These are phyloP conservation scores for Fundulus diaphanus DNA, from an alignment of 2,797 vertebrate species.

Conservation along the genomic window DNA sequence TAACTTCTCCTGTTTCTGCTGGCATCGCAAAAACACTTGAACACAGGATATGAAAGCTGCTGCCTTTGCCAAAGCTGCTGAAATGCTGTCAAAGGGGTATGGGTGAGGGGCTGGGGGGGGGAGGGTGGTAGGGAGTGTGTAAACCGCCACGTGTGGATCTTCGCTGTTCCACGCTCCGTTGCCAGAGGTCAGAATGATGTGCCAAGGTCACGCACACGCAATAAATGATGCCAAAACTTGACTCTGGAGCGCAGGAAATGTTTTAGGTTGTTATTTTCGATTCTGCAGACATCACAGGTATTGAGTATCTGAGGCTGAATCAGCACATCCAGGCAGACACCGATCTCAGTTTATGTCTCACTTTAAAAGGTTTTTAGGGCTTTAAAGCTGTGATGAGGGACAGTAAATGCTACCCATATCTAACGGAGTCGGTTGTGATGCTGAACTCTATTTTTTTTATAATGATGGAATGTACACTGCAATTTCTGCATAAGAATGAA, in stretches of 20 bases:
- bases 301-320: constrained; percentile 59
- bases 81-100: constrained; percentile 50
- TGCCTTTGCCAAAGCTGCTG: constrained; percentile 71
- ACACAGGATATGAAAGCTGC: constrained; percentile 71
- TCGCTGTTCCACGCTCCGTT: constrained; percentile 46
- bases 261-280: constrained; percentile 32
- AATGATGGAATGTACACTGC: not conserved
- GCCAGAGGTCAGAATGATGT: constrained; percentile 47
- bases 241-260: constrained; percentile 14
- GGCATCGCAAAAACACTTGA: constrained; percentile 65
- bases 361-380: constrained; percentile 6
- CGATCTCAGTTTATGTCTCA: constrained; percentile 33
- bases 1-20: constrained; percentile 78
- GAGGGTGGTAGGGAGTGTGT: constrained; percentile 6
- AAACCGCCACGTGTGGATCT: constrained; percentile 52
- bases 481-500: not conserved
- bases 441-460: not conserved
- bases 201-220: constrained; percentile 57
- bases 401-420: not conserved
- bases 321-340: constrained; percentile 49
- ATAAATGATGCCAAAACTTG: constrained; percentile 7
- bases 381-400: not conserved
- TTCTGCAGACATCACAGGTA: constrained; percentile 50
- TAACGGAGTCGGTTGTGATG: not conserved
- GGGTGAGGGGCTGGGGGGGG: constrained; percentile 20